These are phyloP conservation scores for Phylloscopus collybita DNA, from an alignment of 2,797 vertebrate species.

Conservation along the genomic window DNA sequence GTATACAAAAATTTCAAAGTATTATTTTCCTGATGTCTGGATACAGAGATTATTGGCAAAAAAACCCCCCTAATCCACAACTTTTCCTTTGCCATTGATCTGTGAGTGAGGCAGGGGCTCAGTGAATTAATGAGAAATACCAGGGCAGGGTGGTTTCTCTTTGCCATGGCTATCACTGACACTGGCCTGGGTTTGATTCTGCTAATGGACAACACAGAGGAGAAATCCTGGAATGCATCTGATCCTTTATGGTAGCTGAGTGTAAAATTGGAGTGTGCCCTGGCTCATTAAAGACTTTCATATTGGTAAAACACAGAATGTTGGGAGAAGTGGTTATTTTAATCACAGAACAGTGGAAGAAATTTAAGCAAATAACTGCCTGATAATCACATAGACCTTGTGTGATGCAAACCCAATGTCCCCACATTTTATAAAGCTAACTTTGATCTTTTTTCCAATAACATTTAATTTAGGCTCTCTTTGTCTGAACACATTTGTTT, in stretches of 20 bases:
- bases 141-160: background rate
- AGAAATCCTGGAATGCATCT: slow-evolving; percentile 31
- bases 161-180: background rate
- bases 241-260: background rate
- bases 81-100: background rate
- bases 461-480: background rate
- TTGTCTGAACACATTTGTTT: background rate
- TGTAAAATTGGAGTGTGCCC: background rate
- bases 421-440: background rate
- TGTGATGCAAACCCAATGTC: background rate
- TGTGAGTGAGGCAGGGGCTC: slow-evolving; percentile 7
- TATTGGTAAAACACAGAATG: background rate
- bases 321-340: background rate
- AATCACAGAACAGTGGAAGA: background rate
- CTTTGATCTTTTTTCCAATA: slow-evolving; percentile 12
- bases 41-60: background rate
- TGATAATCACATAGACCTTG: background rate
- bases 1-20: background rate
- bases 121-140: background rate
- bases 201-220: background rate
- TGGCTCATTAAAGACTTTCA: background rate
- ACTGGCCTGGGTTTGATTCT: background rate
- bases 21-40: background rate
- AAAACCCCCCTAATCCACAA: background rate
- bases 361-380: background rate